Conservation (phyloP, 2,888 invertebrate species). For the Metacarcinus magister region DNA sequence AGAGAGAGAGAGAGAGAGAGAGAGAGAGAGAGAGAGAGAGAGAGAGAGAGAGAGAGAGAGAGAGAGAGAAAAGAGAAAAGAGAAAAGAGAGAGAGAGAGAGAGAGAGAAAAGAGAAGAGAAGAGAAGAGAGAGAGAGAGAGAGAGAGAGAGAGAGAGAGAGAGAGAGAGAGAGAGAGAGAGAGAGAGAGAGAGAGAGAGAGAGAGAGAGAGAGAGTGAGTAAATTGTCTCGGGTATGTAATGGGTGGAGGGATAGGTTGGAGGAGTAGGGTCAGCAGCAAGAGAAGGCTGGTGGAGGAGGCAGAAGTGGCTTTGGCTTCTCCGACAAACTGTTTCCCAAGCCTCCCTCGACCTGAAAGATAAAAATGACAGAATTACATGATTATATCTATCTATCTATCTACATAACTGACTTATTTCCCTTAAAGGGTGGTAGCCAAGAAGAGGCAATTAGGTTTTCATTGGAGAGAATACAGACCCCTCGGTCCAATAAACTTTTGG, state of each 20-base stretch:
- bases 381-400: too few species aligned
- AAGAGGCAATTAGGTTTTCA: too few species aligned
- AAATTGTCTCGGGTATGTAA: slow-evolving; percentile 12
- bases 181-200: slow-evolving; percentile 9
- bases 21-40: slow-evolving; percentile 49
- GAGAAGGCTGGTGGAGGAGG: slow-evolving; percentile 69
- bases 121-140: background rate
- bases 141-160: slow-evolving; percentile 17
- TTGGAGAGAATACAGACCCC: too few species aligned
- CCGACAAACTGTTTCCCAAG: slow-evolving; percentile 79
- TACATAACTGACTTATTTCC: too few species aligned
- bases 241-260: slow-evolving; percentile 1
- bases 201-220: background rate
- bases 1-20: background rate
- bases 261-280: slow-evolving; percentile 50
- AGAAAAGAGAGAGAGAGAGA: too few species aligned
- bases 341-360: slow-evolving; percentile 76
- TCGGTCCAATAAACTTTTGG: too few species aligned
- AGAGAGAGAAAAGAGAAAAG: background rate
- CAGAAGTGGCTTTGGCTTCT: slow-evolving; percentile 77
- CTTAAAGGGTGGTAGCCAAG: too few species aligned
- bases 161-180: slow-evolving; percentile 35
- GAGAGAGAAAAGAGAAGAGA: background rate
- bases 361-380: background rate
- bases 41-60: slow-evolving; percentile 49